Evolutionary conservation across 2,797 vertebrate species (phyloP).

Genomic region (Sardinella longiceps): DNA sequence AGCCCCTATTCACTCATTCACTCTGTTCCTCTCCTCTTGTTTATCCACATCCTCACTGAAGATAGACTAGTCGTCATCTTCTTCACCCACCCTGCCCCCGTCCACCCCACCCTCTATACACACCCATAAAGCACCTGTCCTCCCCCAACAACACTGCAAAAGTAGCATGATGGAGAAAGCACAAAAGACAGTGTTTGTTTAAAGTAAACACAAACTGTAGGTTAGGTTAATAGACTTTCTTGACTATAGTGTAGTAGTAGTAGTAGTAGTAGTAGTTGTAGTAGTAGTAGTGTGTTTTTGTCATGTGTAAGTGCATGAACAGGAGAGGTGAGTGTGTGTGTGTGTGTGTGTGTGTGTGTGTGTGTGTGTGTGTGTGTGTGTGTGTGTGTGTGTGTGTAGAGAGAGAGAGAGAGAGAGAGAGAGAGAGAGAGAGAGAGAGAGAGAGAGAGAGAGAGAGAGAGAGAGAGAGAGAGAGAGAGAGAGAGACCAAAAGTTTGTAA

Average conservation of each 20-base stretch:
- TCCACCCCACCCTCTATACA: too few species aligned
- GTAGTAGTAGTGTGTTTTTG: not conserved
- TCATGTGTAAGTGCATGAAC: not conserved
- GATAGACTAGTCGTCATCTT: not conserved
- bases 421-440: not conserved
- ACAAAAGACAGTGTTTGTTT: too few species aligned
- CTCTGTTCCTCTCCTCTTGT: not conserved
- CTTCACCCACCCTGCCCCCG: not conserved
- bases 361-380: not conserved
- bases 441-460: not conserved
- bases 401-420: not conserved
- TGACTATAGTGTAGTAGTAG: too few species aligned
- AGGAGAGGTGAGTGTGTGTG: slow-evolving; percentile 3
- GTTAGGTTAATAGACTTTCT: too few species aligned
- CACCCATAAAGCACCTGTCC: not conserved
- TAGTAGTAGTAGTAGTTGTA: too few species aligned
- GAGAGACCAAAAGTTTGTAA: not conserved
- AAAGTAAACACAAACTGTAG: too few species aligned
- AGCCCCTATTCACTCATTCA: not conserved
- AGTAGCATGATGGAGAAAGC: too few species aligned
- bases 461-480: not conserved
- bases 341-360: not conserved
- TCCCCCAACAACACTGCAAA: not conserved
- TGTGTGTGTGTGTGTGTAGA: not conserved
- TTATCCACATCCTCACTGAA: not conserved